Evolutionary conservation across 2,113 vertebrate species (phyloP).

Genomic region (Rhineura floridana): DNA sequence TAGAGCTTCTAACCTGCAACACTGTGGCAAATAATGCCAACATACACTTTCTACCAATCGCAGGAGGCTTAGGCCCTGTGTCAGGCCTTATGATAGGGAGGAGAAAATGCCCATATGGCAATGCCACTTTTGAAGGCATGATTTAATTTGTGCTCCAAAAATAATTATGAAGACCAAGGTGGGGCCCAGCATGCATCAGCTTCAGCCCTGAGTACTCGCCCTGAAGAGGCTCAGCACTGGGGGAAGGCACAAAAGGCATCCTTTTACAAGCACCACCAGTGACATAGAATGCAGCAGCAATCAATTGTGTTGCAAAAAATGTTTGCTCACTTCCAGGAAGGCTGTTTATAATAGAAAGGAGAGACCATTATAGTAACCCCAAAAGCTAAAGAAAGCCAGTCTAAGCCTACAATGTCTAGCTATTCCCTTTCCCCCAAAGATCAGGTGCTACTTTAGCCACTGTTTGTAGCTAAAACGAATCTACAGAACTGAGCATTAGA

Average conservation of each 20-base stretch:
- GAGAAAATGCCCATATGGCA: not conserved
- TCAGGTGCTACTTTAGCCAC: no score
- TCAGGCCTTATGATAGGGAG: not conserved
- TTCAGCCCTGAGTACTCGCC: not conserved
- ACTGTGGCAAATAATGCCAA: not conserved
- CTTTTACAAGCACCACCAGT: not conserved
- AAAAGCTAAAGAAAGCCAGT: not conserved
- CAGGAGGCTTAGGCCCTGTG: not conserved
- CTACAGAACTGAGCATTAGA: not conserved
- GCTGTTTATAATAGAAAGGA: not conserved
- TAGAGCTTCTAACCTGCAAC: not conserved
- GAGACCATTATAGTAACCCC: not conserved
- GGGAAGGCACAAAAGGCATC: not conserved
- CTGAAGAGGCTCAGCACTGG: not conserved
- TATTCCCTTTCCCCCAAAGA: no score
- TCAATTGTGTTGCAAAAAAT: not conserved
- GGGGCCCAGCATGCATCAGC: no score
- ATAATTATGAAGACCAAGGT: no score
- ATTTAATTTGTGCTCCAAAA: no score
- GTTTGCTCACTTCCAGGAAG: not conserved
- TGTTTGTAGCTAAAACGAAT: not conserved
- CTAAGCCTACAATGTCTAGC: no score
- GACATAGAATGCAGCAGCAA: not conserved
- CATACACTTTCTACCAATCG: no score
- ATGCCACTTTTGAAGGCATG: not conserved